phyloP scores from a whole-genome alignment of 1,140 invertebrate genomes.

The Pogonomyrmex californicus region DNA sequence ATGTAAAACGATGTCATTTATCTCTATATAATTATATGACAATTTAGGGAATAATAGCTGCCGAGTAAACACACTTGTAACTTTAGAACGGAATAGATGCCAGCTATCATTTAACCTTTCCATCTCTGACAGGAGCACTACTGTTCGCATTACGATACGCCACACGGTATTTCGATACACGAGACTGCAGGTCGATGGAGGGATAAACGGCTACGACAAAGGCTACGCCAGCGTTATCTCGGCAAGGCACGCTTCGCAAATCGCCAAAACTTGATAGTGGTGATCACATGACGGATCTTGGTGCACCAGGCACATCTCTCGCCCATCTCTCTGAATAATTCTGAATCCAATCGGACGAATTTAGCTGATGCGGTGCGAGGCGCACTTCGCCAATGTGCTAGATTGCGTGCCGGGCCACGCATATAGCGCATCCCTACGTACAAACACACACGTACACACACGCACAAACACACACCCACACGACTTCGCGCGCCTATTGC shows the following conservation, averaged over 20 bases:
- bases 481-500: conserved; percentile 31
- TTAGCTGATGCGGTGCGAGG: conserved; percentile 75
- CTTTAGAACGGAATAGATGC: neutral
- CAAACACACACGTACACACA: neutral
- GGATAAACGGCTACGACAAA: conserved; percentile 46
- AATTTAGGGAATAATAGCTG: neutral
- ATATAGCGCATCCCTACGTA: neutral
- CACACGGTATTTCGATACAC: conserved; percentile 34
- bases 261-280: conserved; percentile 54
- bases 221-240: conserved; percentile 27
- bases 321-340: conserved; percentile 66
- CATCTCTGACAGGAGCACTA: conserved; percentile 30
- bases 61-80: neutral
- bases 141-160: conserved; percentile 43
- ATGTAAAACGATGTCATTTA: neutral
- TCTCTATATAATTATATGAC: neutral
- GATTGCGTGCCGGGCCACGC: conserved; percentile 17
- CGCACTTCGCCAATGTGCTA: conserved; percentile 25
- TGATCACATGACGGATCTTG: conserved; percentile 40
- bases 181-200: neutral
- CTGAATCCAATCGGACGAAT: conserved; percentile 80
- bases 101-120: conserved; percentile 40
- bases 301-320: neutral
- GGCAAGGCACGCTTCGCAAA: conserved; percentile 9
- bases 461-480: neutral